Conservation (phyloP, 1,140 invertebrate species). For the Monochamus saltuarius region DNA sequence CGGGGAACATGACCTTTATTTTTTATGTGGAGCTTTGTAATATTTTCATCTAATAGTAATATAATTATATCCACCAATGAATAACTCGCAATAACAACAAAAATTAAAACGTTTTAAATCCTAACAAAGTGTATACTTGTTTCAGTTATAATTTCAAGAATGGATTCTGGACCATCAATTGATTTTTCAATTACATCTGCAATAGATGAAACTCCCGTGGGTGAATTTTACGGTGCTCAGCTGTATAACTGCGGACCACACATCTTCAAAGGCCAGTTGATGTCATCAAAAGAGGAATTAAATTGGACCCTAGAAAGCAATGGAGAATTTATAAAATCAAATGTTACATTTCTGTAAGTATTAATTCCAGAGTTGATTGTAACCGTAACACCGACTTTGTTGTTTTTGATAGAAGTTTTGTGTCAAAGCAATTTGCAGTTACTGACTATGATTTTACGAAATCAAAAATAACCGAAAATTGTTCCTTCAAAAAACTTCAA, state of each 20-base stretch:
- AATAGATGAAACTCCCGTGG: conserved; percentile 12
- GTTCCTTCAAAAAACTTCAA: too few relatives aligned
- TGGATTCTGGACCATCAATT: conserved; percentile 8
- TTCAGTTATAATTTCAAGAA: conserved; percentile 23
- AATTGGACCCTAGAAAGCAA: conserved; percentile 27
- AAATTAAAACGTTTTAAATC: too few relatives aligned
- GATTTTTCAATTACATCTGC: conserved; percentile 24
- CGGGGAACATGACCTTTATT: too few relatives aligned
- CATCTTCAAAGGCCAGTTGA: conserved; percentile 22
- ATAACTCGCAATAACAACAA: too few relatives aligned
- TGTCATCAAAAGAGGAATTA: conserved; percentile 1
- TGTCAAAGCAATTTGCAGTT: too few relatives aligned
- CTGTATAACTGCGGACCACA: conserved; percentile 20
- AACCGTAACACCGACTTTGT: background rate
- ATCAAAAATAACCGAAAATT: too few relatives aligned
- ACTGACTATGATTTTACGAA: too few relatives aligned
- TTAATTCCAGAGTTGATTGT: background rate
- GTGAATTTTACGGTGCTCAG: conserved; percentile 12
- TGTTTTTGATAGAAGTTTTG: background rate
- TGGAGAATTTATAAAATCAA: conserved; percentile 18
- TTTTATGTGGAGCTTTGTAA: too few relatives aligned
- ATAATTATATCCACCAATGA: too few relatives aligned
- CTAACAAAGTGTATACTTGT: background rate
- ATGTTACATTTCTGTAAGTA: conserved; percentile 34
- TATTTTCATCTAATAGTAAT: too few relatives aligned